Evolutionary conservation across 2,797 vertebrate genomes (phyloP), one percentile per base, ranked within the genome.

Genomic region (Glyptemys insculpta): DNA sequence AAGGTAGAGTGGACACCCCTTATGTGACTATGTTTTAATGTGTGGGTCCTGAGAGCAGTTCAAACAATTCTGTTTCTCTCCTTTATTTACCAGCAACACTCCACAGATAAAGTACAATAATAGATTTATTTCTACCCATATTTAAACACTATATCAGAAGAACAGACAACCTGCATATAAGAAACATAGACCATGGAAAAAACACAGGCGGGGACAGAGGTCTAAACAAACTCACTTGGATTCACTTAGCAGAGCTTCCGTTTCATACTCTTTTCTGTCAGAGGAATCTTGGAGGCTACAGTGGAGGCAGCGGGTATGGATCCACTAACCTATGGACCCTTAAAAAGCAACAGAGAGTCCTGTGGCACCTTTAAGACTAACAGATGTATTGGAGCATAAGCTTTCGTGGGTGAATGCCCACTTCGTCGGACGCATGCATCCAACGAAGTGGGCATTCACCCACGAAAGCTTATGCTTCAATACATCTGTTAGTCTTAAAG

Each of bases 301-400:
- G 79, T 52, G 68, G 14, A 21, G 44, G 1, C 0, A 82, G 10
- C 0, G 2, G 19, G 29, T 91, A 6, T 50, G 31, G 34, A 37
- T 68, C 18, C 16, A 9, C 62, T 65, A 65, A 65, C 62, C 31
- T 18, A 19, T 68, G 62, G 16, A 68, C 62, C 62, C 18, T 4
- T 62, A 44, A 44, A 44, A 44, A 44, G 44, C 44, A 44, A 44
- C 44, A 44, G 44, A 44, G 44, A 44, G 44, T 44, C 44, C 44
- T 44, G 44, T 44, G 44, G 44, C 44, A 44, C 44, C 44, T 44
- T 44, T 44, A 44, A 44, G 44, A 44, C 44, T 44, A 44, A 44
- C 44, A 44, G 44, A 44, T 44, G 44, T 44, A 44, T 44, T 44
- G 44, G 44, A 44, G 44, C 44, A 44, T 44, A 44, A 44, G 44